These are phyloP conservation scores for Parotocinclus haroldoi DNA, from an alignment of 2,797 vertebrate genomes.

Conservation along the genomic window DNA sequence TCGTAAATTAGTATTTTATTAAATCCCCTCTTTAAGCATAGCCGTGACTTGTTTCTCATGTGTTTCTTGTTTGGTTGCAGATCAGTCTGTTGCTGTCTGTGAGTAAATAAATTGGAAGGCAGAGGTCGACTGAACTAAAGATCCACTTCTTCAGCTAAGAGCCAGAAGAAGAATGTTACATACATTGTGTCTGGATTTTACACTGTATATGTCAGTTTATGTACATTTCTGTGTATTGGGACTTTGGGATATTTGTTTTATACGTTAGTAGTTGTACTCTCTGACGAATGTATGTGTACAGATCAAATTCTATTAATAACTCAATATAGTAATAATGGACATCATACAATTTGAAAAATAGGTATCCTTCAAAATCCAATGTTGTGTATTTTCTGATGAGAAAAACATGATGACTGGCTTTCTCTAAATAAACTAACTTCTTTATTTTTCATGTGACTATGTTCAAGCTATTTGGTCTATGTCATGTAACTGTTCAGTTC, in stretches of 20 bases:
- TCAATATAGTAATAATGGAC: not conserved
- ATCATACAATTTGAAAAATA: not conserved
- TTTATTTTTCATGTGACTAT: no score
- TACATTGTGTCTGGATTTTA: no score
- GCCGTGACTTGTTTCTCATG: constrained; percentile 31
- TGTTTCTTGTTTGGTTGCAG: constrained; percentile 68
- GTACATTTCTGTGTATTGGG: no score
- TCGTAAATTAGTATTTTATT: no score
- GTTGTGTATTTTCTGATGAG: no score
- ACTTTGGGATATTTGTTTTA: not conserved
- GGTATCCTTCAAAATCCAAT: no score
- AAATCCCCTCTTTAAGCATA: not conserved
- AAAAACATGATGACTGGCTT: no score
- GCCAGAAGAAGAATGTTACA: not conserved
- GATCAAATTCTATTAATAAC: not conserved
- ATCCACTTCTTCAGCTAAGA: not conserved
- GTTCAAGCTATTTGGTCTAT: no score
- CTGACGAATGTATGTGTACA: constrained; percentile 23
- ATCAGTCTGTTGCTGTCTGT: constrained; percentile 87
- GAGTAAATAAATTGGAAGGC: constrained; percentile 76
- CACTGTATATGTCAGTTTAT: no score
- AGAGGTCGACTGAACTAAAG: not conserved
- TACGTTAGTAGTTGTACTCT: constrained; percentile 6
- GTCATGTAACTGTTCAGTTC: no score
- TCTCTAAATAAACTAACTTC: no score